Percentiles rank a stretch among this genome's conserved stretches.
These are phyloP conservation scores for Periophthalmodon schlosseri DNA, from an alignment of 2,113 vertebrate genomes.

Conservation along the genomic window DNA sequence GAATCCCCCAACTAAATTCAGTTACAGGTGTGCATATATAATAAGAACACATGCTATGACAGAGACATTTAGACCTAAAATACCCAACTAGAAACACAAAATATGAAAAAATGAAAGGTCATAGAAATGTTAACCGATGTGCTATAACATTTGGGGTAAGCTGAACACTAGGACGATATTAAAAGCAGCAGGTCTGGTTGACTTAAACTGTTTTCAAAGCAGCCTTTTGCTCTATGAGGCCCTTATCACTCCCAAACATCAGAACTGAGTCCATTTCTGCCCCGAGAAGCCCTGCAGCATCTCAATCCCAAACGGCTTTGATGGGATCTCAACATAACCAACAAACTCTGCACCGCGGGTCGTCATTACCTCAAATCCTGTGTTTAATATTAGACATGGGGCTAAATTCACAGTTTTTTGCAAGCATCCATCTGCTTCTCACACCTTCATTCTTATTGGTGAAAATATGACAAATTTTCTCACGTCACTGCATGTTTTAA, in stretches of 20 bases:
- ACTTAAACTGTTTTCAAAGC: conserved; percentile 32
- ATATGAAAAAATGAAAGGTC: background rate
- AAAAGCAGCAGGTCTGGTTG: conserved; percentile 10
- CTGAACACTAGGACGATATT: conserved; percentile 4
- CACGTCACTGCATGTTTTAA: conserved; percentile 1
- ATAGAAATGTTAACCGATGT: background rate
- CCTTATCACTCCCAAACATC: conserved; percentile 34
- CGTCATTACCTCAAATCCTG: conserved; percentile 54
- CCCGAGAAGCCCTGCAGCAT: conserved; percentile 40
- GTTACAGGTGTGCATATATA: too few species aligned
- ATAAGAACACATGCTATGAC: background rate
- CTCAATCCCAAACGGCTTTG: conserved; percentile 46
- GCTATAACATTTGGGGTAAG: background rate
- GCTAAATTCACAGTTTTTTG: conserved; percentile 9
- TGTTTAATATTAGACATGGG: conserved; percentile 23
- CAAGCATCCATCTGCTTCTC: conserved; percentile 18
- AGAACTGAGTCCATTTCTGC: conserved; percentile 22
- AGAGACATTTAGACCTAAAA: background rate
- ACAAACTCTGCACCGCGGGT: conserved; percentile 30
- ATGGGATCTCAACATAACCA: conserved; percentile 43
- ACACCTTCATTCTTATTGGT: background rate
- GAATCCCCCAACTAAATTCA: too few species aligned
- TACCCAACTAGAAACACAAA: background rate
- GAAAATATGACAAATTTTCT: background rate
- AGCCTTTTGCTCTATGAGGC: conserved; percentile 7